A percentile compares a stretch with the other conserved stretches of the same genome.
Conservation (phyloP, 1,140 invertebrate genomes). For the Procambarus virginalis region DNA sequence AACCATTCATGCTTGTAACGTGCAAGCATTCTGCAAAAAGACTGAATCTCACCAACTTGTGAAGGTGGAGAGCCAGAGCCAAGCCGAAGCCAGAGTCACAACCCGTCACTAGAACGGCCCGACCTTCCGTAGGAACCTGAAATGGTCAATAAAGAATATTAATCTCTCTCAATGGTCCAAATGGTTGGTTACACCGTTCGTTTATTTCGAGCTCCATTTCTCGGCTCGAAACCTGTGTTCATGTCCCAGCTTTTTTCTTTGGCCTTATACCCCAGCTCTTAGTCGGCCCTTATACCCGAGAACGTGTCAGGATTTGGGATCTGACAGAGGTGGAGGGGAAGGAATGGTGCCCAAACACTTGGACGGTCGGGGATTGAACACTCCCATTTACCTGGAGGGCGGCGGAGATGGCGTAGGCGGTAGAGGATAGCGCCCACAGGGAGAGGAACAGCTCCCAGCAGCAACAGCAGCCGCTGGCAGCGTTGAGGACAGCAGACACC, state of each 20-base stretch:
- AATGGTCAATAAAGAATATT: not conserved
- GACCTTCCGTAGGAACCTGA: conserved; percentile 8
- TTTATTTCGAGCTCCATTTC: too few relatives aligned
- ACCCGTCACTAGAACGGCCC: conserved; percentile 72
- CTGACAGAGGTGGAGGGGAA: too few relatives aligned
- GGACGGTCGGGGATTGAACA: too few relatives aligned
- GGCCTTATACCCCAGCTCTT: too few relatives aligned
- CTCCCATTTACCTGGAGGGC: conserved; percentile 3
- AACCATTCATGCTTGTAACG: too few relatives aligned
- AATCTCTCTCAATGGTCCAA: too few relatives aligned
- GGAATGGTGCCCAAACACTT: too few relatives aligned
- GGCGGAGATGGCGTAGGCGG: conserved; percentile 1
- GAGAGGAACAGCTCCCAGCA: conserved; percentile 14
- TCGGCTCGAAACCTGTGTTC: too few relatives aligned
- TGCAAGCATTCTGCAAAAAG: not conserved
- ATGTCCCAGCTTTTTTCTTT: too few relatives aligned
- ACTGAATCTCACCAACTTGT: conserved; percentile 70
- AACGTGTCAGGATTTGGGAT: not conserved
- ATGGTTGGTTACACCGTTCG: too few relatives aligned
- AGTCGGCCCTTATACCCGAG: too few relatives aligned
- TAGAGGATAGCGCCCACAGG: not conserved
- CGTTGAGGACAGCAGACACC: not conserved
- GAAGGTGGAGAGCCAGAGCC: conserved; percentile 73
- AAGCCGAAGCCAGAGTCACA: conserved; percentile 74
- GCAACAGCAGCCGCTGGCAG: not conserved